phyloP scores from a whole-genome alignment of 1,140 invertebrate genomes.

The Drosophila fuyamai region DNA sequence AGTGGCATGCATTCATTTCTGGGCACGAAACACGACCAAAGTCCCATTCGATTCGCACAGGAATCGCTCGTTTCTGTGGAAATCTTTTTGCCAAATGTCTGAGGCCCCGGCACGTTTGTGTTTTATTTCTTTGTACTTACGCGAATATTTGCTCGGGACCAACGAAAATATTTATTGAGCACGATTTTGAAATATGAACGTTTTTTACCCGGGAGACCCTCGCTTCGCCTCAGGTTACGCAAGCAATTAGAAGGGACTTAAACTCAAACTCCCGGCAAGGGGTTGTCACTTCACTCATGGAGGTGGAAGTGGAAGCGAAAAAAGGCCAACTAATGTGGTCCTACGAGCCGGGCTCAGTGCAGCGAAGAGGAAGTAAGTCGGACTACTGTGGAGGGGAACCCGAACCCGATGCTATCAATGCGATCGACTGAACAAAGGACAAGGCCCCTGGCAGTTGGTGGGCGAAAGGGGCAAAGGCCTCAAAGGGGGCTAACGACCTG shows the following conservation, averaged over 20 bases:
- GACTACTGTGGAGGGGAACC: conserved; percentile 52
- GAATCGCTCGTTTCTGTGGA: conserved; percentile 42
- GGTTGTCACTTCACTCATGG: conserved; percentile 68
- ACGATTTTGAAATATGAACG: conserved; percentile 81
- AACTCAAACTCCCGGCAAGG: conserved; percentile 19
- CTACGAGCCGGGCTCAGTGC: conserved; percentile 28
- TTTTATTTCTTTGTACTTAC: conserved; percentile 33
- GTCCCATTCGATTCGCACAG: conserved; percentile 48
- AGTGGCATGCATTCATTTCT: conserved; percentile 79
- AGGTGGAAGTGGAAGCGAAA: conserved; percentile 27
- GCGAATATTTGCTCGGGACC: conserved; percentile 56
- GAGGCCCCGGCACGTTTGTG: conserved; percentile 63
- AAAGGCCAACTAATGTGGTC: conserved; percentile 61
- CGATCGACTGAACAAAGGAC: conserved; percentile 67
- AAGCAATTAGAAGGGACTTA: conserved; percentile 75
- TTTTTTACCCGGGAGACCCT: conserved; percentile 37
- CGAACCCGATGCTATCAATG: conserved; percentile 51
- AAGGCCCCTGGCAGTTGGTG: conserved; percentile 24
- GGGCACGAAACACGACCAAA: conserved; percentile 43
- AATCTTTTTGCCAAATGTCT: conserved; percentile 65
- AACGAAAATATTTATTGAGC: conserved; percentile 79
- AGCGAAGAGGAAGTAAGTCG: conserved; percentile 73
- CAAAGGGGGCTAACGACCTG: conserved; percentile 45
- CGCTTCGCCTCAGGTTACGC: conserved; percentile 70
- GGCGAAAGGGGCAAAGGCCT: conserved; percentile 28